Evolutionary conservation across 2,113 vertebrate species (phyloP), one percentile per base, ranked within the genome.

Genomic region (Oreochromis spilurus): DNA sequence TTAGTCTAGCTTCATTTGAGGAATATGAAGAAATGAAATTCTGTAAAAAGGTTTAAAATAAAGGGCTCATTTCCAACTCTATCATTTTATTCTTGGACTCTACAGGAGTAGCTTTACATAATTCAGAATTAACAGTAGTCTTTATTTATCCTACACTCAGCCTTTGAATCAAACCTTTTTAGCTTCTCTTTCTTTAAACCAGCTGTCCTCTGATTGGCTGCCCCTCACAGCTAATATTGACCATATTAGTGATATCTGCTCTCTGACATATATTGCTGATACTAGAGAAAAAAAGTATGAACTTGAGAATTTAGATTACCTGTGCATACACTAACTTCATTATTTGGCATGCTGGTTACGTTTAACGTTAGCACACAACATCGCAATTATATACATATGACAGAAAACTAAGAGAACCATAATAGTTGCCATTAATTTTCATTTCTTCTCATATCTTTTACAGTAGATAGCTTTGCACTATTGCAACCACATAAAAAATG

Each of bases 301-400:
- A 45, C 5, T 72, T 9, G 4, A 45, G 65, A 43, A 43, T 16
- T 70, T 43, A 24, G n/a, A 72, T 17, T 45, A 17, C 48, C 4
- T 52, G 48, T 3, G 7, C 17, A 52, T 7, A 52, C 62, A 1
- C 19, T 0, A 65, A 14, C 1, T 26, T 26, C 40, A 72, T 48
- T 29, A 72, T 48, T 45, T 48, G 21, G 40, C 14, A 72, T 17
- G 43, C 8, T 29, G 40, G 67, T 72, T 26, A 17, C 2, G 1
- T 45, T 48, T 48, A 2, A 72, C 1, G 1, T 29, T 26, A 17
- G 2, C 5, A 17, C 0, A 3, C 40, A 29, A 45, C 67, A 10
- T 0, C 2, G 21, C n/a, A 72, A 17, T 21, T 16, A 45, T 26
- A 26, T 17, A 26, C n/a, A 43, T 43, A 13, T 0, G 38, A 70